Conservation (phyloP, 2,113 vertebrate species). For the Leptobrachium leishanense region DNA sequence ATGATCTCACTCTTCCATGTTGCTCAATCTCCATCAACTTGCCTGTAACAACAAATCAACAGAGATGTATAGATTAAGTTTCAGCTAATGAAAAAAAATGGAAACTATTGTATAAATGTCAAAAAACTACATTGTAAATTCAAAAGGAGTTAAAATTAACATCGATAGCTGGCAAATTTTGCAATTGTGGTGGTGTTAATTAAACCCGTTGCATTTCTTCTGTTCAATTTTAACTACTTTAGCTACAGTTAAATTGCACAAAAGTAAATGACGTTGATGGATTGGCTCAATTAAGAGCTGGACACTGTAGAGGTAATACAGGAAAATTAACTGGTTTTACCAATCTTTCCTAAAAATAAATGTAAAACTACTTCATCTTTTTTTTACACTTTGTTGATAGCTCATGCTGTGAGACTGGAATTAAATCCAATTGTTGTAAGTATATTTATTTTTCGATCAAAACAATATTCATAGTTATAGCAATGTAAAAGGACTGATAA, state of each 20-base stretch:
- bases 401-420: constrained; percentile 10
- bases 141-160: constrained; percentile 22
- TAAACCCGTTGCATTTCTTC: constrained; percentile 16
- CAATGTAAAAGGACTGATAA: no score
- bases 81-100: not conserved
- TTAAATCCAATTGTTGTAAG: constrained; percentile 37
- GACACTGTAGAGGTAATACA: constrained; percentile 33
- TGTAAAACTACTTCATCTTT: constrained; percentile 32
- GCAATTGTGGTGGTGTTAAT: constrained; percentile 13
- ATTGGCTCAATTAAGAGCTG: constrained; percentile 42
- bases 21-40: no score
- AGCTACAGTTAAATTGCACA: constrained; percentile 37
- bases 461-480: constrained; percentile 32
- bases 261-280: constrained; percentile 40
- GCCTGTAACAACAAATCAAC: no score
- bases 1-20: no score
- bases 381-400: constrained; percentile 28
- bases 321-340: constrained; percentile 36
- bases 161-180: not conserved
- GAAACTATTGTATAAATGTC: not conserved
- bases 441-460: constrained; percentile 43
- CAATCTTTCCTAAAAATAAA: constrained; percentile 35
- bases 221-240: constrained; percentile 30
- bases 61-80: no score
- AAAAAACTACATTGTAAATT: constrained; percentile 1